Conservation (phyloP, 2,888 invertebrate species). For the Himalopsyche kuldschensis region DNA sequence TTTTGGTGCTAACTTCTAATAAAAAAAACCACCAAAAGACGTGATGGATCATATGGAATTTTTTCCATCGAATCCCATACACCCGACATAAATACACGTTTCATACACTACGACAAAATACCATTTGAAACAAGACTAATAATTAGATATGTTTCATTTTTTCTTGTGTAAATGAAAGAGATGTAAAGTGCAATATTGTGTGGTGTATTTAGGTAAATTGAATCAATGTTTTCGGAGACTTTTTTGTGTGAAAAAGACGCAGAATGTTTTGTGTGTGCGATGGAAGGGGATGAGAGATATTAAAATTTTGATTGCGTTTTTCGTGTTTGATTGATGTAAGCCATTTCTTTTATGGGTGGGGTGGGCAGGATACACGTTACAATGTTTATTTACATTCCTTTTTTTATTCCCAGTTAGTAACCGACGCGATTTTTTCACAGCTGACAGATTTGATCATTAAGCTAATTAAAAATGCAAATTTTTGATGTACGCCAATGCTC, state of each 20-base stretch:
- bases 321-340: not conserved
- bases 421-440: not conserved
- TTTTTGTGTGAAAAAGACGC: not conserved
- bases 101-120: not conserved
- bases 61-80: not conserved
- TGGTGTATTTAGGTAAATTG: not conserved
- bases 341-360: not conserved
- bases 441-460: not conserved
- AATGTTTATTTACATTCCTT: not conserved
- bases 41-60: not conserved
- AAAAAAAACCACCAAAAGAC: not conserved
- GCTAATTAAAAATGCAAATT: too few relatives aligned
- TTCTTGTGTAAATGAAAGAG: not conserved
- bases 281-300: not conserved
- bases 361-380: not conserved
- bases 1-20: not conserved
- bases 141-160: not conserved
- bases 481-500: too few relatives aligned
- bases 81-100: not conserved
- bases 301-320: not conserved
- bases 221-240: not conserved
- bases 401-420: not conserved
- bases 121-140: not conserved
- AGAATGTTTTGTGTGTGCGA: not conserved
- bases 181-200: not conserved